A percentile compares a stretch with the other conserved stretches of the same genome.
Conservation (phyloP, 53 echinoderm and acorn worm species). For the Stichopus horrens region DNA sequence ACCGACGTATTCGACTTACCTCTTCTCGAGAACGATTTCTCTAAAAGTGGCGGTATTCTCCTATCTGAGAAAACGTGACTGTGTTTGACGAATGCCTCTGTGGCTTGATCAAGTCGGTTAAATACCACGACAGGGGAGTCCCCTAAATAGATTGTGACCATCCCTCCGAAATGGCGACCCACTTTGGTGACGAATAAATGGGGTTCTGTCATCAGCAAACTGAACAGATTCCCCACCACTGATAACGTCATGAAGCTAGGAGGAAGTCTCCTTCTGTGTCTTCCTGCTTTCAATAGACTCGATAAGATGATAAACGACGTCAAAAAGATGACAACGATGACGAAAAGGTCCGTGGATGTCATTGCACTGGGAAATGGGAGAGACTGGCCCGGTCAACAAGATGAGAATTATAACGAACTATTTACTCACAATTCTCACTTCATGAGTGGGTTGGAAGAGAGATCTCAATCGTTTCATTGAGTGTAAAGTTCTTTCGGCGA, state of each 20-base stretch:
- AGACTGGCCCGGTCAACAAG: too few relatives aligned
- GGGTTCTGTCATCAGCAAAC: background rate
- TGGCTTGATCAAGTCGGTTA: conserved; percentile 32
- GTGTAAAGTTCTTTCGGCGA: too few relatives aligned
- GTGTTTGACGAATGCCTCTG: conserved; percentile 38
- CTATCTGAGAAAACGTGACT: conserved; percentile 32
- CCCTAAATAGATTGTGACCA: background rate
- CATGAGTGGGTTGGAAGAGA: too few relatives aligned
- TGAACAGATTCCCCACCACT: background rate
- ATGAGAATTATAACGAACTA: too few relatives aligned
- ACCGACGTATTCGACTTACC: conserved; percentile 6
- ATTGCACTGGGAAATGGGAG: background rate
- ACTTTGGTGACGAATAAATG: conserved; percentile 22
- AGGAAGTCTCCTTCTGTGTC: conserved; percentile 26
- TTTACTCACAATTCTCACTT: too few relatives aligned
- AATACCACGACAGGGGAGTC: conserved; percentile 14
- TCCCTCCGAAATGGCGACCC: background rate
- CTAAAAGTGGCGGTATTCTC: conserved; percentile 46
- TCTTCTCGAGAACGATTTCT: conserved; percentile 40
- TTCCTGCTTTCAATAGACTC: background rate
- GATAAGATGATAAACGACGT: background rate
- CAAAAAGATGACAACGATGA: background rate
- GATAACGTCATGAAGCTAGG: conserved; percentile 53
- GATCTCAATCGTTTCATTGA: too few relatives aligned
- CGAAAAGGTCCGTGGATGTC: background rate